Percentiles rank a stretch among this genome's conserved stretches.
These are phyloP conservation scores for Marronus borbonicus DNA, from an alignment of 2,888 invertebrate species.

Conservation along the genomic window DNA sequence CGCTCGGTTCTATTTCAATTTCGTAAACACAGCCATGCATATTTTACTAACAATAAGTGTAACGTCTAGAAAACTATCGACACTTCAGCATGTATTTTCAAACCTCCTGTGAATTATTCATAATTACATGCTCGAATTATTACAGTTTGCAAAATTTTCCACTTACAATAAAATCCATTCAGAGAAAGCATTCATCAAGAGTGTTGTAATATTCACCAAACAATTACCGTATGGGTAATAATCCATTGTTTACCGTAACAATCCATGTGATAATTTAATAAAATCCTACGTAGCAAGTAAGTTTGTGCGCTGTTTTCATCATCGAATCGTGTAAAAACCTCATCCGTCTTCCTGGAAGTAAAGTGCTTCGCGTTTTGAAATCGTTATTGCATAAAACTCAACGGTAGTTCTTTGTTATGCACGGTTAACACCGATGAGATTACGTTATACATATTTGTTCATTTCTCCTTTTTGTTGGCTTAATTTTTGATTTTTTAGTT, in stretches of 20 bases:
- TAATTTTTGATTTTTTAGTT: constrained; percentile 4
- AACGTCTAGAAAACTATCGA: not conserved
- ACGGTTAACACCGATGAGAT: not conserved
- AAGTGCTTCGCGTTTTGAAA: not conserved
- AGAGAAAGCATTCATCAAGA: constrained; percentile 11
- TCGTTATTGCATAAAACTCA: not conserved
- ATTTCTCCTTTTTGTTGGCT: not conserved
- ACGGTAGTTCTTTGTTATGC: not conserved
- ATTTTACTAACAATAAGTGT: not conserved
- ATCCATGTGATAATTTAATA: constrained; percentile 37
- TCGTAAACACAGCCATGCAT: not conserved
- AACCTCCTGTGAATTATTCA: not conserved
- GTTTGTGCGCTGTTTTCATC: constrained; percentile 1
- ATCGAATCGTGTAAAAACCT: constrained; percentile 11
- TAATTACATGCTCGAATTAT: constrained; percentile 18
- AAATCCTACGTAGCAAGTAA: not conserved
- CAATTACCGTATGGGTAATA: not conserved
- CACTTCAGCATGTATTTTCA: not conserved
- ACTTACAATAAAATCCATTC: not conserved
- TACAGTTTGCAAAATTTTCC: not conserved
- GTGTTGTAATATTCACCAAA: constrained; percentile 7
- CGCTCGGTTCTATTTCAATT: not conserved
- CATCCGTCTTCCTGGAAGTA: constrained; percentile 32
- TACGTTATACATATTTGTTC: not conserved
- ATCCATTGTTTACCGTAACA: constrained; percentile 21